phyloP scores from a whole-genome alignment of 2,113 vertebrate genomes.

The Martes martes region DNA sequence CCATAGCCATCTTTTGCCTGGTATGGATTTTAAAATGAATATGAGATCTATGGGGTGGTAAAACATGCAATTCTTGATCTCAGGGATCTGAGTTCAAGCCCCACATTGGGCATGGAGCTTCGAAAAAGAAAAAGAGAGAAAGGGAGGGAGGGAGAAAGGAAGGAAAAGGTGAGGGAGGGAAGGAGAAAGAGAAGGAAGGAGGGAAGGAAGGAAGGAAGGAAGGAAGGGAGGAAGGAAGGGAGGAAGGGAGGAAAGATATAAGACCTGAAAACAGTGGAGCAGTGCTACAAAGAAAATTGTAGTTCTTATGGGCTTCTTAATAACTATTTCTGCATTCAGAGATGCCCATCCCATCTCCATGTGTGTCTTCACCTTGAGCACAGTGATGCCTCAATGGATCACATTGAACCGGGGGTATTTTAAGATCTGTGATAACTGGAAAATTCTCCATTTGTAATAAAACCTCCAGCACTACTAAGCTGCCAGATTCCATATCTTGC shows the following conservation, averaged over 20 bases:
- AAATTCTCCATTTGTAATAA: slow-evolving; percentile 16
- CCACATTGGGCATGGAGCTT: background rate
- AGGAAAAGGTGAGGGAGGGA: background rate
- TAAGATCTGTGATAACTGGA: background rate
- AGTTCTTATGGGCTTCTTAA: background rate
- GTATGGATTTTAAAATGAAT: slow-evolving; percentile 34
- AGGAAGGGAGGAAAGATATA: background rate
- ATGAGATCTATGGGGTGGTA: background rate
- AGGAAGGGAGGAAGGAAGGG: background rate
- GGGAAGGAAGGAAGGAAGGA: background rate
- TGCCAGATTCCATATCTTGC: background rate
- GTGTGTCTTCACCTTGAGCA: background rate
- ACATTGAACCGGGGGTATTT: background rate
- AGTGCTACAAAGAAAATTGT: background rate
- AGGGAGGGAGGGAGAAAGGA: background rate
- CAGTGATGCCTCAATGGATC: background rate
- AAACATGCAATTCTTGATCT: background rate
- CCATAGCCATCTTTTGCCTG: background rate
- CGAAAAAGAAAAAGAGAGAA: background rate
- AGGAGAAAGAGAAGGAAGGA: background rate
- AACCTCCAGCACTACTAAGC: background rate
- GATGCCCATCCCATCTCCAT: background rate
- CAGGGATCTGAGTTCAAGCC: background rate
- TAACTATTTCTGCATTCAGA: background rate
- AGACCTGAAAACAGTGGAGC: background rate